Conservation (phyloP, 1,140 invertebrate species). For the fruit fly (Drosophila melanogaster) region Release_6_plus_ISO1_MT NC_004354.4:12227001-12227500, state of each 20-base stretch:
- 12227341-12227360: too few relatives aligned
- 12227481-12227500: constrained; percentile 1
- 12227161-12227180: constrained; percentile 31
- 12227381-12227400: too few relatives aligned
- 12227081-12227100: constrained; percentile 54
- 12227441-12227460: too few relatives aligned
- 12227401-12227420: too few relatives aligned
- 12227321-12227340: too few relatives aligned
- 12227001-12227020: neutral
- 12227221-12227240: constrained; percentile 20
- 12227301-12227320: too few relatives aligned
- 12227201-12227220: constrained; percentile 34
- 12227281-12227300: neutral
- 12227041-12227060: constrained; percentile 5
- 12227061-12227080: constrained; percentile 70
- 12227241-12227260: constrained; percentile 12
- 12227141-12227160: constrained; percentile 20
- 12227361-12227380: neutral
- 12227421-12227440: too few relatives aligned
- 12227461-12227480: neutral
- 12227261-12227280: neutral
- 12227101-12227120: constrained; percentile 32
- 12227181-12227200: constrained; percentile 10
- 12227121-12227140: constrained; percentile 35
- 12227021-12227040: neutral